A percentile compares a stretch with the other conserved stretches of the same genome.
Evolutionary conservation across 2,888 invertebrate species (phyloP).

Genomic region (Amphipyra berbera): DNA sequence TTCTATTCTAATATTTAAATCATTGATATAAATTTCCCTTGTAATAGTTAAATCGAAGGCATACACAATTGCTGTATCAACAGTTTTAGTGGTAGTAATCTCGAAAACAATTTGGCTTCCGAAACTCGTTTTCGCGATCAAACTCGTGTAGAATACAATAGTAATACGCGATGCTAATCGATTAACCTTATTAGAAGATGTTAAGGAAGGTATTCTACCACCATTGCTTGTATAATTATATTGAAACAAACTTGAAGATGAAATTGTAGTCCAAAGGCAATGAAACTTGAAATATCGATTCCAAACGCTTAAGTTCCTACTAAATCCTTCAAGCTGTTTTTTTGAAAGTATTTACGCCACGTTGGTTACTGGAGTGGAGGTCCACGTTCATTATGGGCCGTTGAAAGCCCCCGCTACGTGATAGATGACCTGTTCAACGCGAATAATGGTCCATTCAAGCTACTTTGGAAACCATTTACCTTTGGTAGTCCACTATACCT

Average conservation of each 20-base stretch:
- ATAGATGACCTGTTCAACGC: slow-evolving; percentile 80
- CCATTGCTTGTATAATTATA: no score
- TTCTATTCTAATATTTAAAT: no score
- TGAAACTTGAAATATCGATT: neutral
- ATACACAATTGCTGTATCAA: no score
- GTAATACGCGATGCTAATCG: slow-evolving; percentile 1
- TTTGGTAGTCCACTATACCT: slow-evolving; percentile 56
- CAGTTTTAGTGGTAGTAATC: neutral
- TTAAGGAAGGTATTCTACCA: no score
- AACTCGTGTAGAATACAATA: slow-evolving; percentile 32
- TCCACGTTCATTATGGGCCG: slow-evolving; percentile 75
- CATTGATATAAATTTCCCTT: no score
- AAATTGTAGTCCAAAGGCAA: no score
- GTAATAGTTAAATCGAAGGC: no score
- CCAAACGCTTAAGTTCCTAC: slow-evolving; percentile 9
- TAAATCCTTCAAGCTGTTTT: slow-evolving; percentile 40
- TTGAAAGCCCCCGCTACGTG: slow-evolving; percentile 74
- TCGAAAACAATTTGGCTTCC: slow-evolving; percentile 5
- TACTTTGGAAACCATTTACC: slow-evolving; percentile 65
- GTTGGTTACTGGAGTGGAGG: slow-evolving; percentile 57
- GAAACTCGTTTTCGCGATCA: slow-evolving; percentile 8
- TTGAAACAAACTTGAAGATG: no score
- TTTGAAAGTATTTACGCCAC: slow-evolving; percentile 51
- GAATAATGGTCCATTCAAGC: slow-evolving; percentile 80
- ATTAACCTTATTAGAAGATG: neutral